A percentile compares a stretch with the other conserved stretches of the same genome.
phyloP scores from a whole-genome alignment of 2,888 invertebrate species.

The Prosapia bicincta region DNA sequence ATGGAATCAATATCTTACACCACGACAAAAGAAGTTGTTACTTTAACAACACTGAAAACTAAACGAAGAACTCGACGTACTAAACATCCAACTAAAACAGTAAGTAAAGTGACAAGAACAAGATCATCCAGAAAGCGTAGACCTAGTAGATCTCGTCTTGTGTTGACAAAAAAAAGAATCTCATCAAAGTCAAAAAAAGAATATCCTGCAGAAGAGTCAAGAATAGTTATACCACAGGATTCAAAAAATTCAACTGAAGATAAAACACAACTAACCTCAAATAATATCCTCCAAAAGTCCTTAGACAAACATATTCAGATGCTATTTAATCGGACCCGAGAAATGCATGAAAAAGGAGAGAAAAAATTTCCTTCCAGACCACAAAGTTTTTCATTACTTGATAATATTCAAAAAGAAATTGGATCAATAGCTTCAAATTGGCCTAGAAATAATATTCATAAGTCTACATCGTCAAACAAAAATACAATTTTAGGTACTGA shows the following conservation, averaged over 20 bases:
- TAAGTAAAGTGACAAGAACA: neutral
- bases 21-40: neutral
- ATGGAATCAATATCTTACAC: neutral
- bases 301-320: neutral
- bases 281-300: neutral
- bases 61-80: neutral
- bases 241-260: neutral
- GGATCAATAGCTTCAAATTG: neutral
- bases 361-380: neutral
- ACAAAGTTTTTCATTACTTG: neutral
- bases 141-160: neutral
- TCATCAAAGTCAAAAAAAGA: neutral
- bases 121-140: neutral
- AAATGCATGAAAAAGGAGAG: neutral
- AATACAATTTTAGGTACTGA: no score
- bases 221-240: no score
- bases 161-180: neutral
- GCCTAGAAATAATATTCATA: no score
- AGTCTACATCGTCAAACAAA: no score
- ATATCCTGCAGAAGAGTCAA: neutral
- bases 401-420: neutral
- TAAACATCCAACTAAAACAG: neutral
- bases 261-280: no score
- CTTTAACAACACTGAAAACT: neutral
- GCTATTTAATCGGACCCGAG: neutral